A percentile compares a stretch with the other conserved stretches of the same genome.
Conservation (phyloP, 2,797 vertebrate genomes). For the Thripadectes ignobilis region DNA sequence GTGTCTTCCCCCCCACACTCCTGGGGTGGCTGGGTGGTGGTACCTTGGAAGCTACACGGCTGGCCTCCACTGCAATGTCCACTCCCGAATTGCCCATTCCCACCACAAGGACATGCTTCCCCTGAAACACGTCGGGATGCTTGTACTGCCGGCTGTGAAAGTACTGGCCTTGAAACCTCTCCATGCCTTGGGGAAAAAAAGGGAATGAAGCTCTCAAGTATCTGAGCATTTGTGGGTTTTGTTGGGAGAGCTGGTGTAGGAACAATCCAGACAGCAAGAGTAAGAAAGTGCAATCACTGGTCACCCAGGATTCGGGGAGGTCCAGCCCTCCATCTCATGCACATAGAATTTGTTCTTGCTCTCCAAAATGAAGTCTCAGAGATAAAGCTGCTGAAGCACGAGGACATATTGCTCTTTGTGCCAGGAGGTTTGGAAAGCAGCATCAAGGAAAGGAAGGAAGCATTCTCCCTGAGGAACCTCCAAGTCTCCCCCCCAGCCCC, state of each 20-base stretch:
- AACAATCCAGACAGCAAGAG: background rate
- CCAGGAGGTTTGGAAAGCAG: background rate
- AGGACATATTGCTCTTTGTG: background rate
- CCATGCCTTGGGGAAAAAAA: conserved; percentile 75
- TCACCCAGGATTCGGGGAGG: rapidly evolving
- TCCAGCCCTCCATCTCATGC: background rate
- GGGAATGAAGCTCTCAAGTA: background rate
- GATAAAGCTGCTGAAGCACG: background rate
- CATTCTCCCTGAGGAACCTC: rapidly evolving
- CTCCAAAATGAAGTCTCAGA: background rate
- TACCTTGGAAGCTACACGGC: conserved; percentile 80
- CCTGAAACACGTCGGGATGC: conserved; percentile 77
- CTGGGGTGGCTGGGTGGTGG: background rate
- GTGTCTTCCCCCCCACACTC: rapidly evolving
- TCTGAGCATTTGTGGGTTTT: background rate
- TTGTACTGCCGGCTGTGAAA: conserved; percentile 89
- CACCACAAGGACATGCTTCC: conserved; percentile 85
- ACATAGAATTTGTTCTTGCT: background rate
- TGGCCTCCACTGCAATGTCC: conserved; percentile 88
- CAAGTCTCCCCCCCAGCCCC: background rate
- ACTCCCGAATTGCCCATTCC: conserved; percentile 88
- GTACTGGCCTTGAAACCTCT: conserved; percentile 80
- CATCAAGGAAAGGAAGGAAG: background rate
- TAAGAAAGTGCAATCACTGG: background rate
- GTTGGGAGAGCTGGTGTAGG: background rate